These are phyloP conservation scores for Athripsodes cinereus DNA, from an alignment of 2,888 invertebrate genomes.

Conservation along the genomic window DNA sequence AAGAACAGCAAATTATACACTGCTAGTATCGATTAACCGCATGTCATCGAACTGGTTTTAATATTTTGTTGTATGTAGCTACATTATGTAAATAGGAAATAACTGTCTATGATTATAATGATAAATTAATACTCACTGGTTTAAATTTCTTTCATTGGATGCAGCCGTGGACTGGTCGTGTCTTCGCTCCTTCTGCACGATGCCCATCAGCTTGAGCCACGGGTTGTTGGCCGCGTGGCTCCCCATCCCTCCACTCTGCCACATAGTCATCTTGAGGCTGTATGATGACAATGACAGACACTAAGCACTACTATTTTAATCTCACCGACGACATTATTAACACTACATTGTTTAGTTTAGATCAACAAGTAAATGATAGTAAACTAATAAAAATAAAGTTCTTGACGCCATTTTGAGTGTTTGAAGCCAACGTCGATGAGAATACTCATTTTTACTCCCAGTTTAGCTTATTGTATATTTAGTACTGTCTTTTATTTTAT, in stretches of 20 bases:
- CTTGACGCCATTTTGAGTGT: background rate
- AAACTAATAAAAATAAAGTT: background rate
- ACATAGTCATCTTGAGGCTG: conserved; percentile 57
- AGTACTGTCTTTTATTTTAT: too few relatives aligned
- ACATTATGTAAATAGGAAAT: too few relatives aligned
- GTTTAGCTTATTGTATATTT: too few relatives aligned
- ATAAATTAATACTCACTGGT: conserved; percentile 69
- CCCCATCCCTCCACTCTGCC: conserved; percentile 71
- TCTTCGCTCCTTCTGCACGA: conserved; percentile 70
- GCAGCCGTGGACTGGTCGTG: conserved; percentile 54
- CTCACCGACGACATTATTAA: conserved; percentile 16
- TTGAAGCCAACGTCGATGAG: too few relatives aligned
- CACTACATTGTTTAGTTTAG: background rate
- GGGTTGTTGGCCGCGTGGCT: conserved; percentile 71
- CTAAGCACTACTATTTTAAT: conserved; percentile 17
- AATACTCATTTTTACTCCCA: too few relatives aligned
- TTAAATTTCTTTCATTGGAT: conserved; percentile 56
- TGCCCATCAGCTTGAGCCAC: conserved; percentile 79
- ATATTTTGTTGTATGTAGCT: too few relatives aligned
- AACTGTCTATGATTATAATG: too few relatives aligned
- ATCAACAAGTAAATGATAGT: background rate
- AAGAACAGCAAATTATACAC: too few relatives aligned
- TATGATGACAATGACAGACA: background rate
- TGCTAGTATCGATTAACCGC: too few relatives aligned
- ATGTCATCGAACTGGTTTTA: too few relatives aligned